Evolutionary conservation across 2,888 invertebrate species (phyloP), one percentile per base, ranked within the genome.

Genomic region (Drosophila cognata): DNA sequence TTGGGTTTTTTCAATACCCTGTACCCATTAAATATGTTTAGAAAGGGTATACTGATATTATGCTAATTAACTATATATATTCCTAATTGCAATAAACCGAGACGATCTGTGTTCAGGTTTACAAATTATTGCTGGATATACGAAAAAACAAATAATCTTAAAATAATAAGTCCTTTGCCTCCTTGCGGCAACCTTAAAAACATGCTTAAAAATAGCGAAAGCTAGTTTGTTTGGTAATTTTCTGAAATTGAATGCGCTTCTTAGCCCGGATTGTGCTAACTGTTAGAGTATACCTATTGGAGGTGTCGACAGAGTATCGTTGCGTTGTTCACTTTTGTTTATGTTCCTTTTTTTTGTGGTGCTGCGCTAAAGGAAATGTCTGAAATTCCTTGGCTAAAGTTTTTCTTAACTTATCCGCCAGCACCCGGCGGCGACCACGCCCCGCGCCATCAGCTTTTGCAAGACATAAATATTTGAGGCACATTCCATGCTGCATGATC

Each of bases 401-500:
- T 78, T 57, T 73, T 51, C 56, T 55, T 57, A 68, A 57, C 53
- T 29, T 29, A 25, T 21, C 46, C 46, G n/a, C 16, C 18, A 38
- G 10, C 48, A 56, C 21, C 11, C 11, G 28, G 18, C n/a, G n/a
- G 1, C 41, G 52, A 21, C 59, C 28, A 18, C 52, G 38, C 28
- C 50, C 38, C 29, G 13, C 25, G 33, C 63, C 28, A 16, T 0
- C 36, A 11, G 43, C 41, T 41, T 58, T 59, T 68, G 72, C 67
- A 74, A 70, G 64, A 71, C 89, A 84, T 81, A 84, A 89, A 89
- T 89, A 83, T 35, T 50, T 82, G 68, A 70, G 71, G 74, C 80
- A 80, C 77, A 86, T 89, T 56, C 86, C 86, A 82, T 60, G 80
- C 76, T 77, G 86, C 89, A 88, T 83, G 86, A 77, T 90, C 59